Evolutionary conservation across 2,113 vertebrate genomes (phyloP).

Genomic region (Dipodomys spectabilis): DNA sequence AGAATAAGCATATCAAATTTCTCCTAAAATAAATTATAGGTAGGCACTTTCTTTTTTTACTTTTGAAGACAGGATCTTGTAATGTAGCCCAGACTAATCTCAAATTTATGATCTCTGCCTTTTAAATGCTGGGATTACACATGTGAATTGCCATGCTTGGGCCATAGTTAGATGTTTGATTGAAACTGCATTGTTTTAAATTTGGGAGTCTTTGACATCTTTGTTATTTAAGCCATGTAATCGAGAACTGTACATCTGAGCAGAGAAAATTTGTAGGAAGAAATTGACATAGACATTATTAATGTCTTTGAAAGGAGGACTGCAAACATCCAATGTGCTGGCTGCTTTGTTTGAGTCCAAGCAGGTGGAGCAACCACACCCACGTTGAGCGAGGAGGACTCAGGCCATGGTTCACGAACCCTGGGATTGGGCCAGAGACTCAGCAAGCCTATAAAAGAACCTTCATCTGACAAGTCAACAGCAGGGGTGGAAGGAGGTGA

Average conservation of each 20-base stretch:
- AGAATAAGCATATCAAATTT: slow-evolving; percentile 4
- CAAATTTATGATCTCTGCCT: too few relatives aligned
- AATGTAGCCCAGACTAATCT: too few relatives aligned
- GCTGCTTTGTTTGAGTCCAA: background rate
- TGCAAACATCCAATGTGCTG: too few relatives aligned
- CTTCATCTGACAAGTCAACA: background rate
- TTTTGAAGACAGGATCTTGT: too few relatives aligned
- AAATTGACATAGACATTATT: background rate
- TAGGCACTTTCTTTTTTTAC: too few relatives aligned
- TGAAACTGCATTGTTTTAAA: background rate
- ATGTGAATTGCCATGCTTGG: too few relatives aligned
- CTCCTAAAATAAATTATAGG: background rate
- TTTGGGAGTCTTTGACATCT: background rate
- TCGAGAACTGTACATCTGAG: background rate
- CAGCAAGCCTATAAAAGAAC: background rate
- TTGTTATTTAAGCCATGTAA: background rate
- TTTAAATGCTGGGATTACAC: too few relatives aligned
- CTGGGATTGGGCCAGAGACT: background rate
- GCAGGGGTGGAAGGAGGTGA: background rate
- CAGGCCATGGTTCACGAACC: background rate
- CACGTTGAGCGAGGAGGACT: background rate
- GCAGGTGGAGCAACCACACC: background rate
- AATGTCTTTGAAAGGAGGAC: background rate
- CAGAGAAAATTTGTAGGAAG: background rate
- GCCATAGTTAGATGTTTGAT: background rate